Base-by-base conservation (phyloP, 2,113 vertebrate species). In the Pipra filicauda region DNA sequence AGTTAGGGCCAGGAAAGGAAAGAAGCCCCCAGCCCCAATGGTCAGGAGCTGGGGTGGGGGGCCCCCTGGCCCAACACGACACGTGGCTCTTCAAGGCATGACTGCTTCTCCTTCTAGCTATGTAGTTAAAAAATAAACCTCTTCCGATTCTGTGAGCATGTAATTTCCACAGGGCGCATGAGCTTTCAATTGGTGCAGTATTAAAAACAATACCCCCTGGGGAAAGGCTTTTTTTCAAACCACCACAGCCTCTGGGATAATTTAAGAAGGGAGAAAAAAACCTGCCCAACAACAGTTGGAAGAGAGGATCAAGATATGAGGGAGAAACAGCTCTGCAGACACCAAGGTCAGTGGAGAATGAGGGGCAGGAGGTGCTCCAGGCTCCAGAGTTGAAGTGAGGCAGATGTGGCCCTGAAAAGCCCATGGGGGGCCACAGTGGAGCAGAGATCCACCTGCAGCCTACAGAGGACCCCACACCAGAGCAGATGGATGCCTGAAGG, bases 381-480 rank as follows among this genome's bases (percentile, higher is more conserved):
- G 16, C 6, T 0, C 8, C 6, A 3, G 55, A 49, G n/a, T 0
- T 1, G 26, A 17, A 23, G 27, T 15, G 27, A 30, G 26, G 12
- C 22, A 37, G 33, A 18, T 61, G 55, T 39, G 1, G 7, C 16
- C 6, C 59, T 71, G 48, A 22, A 85, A 22, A 85, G 10, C 2
- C 23, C 9, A 5, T 9, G 30, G 18, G 20, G 24, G 26, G 15
- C 9, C 9, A 22, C 2, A 2, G 43, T 9, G 21, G 28, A 57
- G 11, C 30, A 37, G 6, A 58, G 22, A 14, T n/a, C 16, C 3
- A 41, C 12, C 31, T 41, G 41, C 6, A 46, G 31, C 11, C 18
- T 0, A 0, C 4, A 8, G 22, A 70, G 16, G 14, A 44, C 6
- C 15, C 14, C 12, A 27, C 0, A 1, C 10, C 2, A 2, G 9